phyloP scores from a whole-genome alignment of 2,888 invertebrate species.

The Byasa hedistus region DNA sequence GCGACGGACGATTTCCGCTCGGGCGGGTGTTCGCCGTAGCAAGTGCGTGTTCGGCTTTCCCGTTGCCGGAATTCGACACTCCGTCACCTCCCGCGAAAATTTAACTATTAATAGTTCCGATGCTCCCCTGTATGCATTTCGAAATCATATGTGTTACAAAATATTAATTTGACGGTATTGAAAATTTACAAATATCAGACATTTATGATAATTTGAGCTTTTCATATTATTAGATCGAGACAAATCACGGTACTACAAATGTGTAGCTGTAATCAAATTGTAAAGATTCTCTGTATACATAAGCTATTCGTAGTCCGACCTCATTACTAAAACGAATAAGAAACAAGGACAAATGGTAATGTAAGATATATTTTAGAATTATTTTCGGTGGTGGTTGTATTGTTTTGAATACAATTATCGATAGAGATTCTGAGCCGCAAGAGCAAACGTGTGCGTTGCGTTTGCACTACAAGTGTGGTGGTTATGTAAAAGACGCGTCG shows the following conservation, averaged over 20 bases:
- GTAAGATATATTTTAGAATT: neutral
- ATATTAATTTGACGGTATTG: too few species aligned
- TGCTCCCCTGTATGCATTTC: neutral
- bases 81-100: neutral
- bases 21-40: conserved; percentile 6
- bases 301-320: neutral
- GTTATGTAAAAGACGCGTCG: conserved; percentile 37
- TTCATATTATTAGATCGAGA: neutral
- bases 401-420: neutral
- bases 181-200: too few species aligned
- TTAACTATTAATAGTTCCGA: neutral
- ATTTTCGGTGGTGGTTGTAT: neutral
- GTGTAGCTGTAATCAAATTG: neutral
- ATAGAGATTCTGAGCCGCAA: neutral
- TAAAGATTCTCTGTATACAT: neutral
- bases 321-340: neutral
- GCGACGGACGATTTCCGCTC: conserved; percentile 21
- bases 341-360: neutral
- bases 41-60: conserved; percentile 20
- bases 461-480: neutral
- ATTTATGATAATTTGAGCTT: too few species aligned
- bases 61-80: conserved; percentile 2
- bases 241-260: neutral
- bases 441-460: neutral
- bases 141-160: too few species aligned